phyloP scores from a whole-genome alignment of 2,113 vertebrate genomes.

The Gavialis gangeticus region DNA sequence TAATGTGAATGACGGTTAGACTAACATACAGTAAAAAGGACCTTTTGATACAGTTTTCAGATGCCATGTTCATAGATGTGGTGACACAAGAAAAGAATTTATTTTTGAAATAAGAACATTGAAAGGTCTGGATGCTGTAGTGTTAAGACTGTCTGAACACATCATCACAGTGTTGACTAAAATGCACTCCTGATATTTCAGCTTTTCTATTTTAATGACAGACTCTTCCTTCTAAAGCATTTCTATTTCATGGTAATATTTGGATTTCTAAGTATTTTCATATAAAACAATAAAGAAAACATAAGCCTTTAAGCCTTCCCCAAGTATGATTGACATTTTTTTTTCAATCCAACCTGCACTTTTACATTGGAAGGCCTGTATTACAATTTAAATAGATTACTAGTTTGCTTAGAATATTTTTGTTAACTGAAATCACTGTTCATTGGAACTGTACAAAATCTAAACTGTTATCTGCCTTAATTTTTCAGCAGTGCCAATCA shows the following conservation, averaged over 20 bases:
- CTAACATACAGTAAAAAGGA: not conserved
- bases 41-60: not conserved
- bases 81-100: not conserved
- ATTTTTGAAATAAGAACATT: constrained; percentile 8
- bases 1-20: not conserved
- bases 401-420: constrained; percentile 12
- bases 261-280: constrained; percentile 71
- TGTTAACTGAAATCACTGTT: not conserved
- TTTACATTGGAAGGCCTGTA: constrained; percentile 36
- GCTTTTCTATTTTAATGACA: constrained; percentile 25
- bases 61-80: not conserved
- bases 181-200: constrained; percentile 8
- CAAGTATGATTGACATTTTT: constrained; percentile 49
- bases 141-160: not conserved
- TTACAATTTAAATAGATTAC: constrained; percentile 43
- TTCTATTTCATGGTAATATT: constrained; percentile 62
- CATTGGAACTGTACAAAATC: not conserved
- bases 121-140: not conserved
- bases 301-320: constrained; percentile 73
- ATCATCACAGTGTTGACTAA: not conserved
- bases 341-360: constrained; percentile 58
- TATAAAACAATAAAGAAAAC: constrained; percentile 61
- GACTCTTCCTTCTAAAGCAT: constrained; percentile 28
- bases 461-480: not conserved
- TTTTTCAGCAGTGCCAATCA: not conserved